These are phyloP conservation scores for Oryzias celebensis DNA, from an alignment of 2,113 vertebrate species.

Conservation along the genomic window DNA sequence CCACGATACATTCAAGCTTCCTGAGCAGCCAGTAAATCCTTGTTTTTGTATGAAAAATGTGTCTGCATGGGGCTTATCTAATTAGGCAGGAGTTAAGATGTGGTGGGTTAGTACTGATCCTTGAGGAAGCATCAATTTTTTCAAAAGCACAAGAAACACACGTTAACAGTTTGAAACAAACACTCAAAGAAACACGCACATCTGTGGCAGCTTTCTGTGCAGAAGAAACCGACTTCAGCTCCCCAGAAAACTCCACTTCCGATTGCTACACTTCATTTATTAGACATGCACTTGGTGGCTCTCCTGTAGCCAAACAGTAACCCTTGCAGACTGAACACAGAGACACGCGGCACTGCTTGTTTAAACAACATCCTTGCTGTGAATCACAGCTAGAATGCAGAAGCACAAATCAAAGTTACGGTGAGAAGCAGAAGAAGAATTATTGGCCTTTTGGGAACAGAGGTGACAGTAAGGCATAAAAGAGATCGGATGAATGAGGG, in stretches of 20 bases:
- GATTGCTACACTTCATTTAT: neutral
- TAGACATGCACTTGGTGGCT: neutral
- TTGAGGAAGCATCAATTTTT: constrained; percentile 23
- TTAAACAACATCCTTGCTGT: constrained; percentile 6
- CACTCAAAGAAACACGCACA: neutral
- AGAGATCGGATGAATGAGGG: constrained; percentile 4
- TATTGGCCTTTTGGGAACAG: constrained; percentile 4
- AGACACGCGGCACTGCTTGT: neutral
- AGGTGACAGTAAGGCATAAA: constrained; percentile 4
- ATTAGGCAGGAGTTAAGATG: constrained; percentile 30
- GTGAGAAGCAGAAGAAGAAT: constrained; percentile 5
- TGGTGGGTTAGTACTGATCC: constrained; percentile 25
- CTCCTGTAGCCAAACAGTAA: neutral
- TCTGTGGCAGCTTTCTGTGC: no score
- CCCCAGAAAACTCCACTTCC: neutral
- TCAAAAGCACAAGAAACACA: neutral
- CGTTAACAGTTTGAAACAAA: constrained; percentile 1
- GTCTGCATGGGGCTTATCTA: constrained; percentile 12
- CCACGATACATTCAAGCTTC: neutral
- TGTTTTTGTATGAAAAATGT: constrained; percentile 13
- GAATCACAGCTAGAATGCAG: constrained; percentile 31
- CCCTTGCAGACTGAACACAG: constrained; percentile 1
- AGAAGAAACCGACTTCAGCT: neutral
- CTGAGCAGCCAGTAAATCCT: neutral
- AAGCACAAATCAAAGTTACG: constrained; percentile 26